A percentile compares a stretch with the other conserved stretches of the same genome.
phyloP scores from a whole-genome alignment of 2,888 invertebrate genomes.

The Lithophane ornitopus region DNA sequence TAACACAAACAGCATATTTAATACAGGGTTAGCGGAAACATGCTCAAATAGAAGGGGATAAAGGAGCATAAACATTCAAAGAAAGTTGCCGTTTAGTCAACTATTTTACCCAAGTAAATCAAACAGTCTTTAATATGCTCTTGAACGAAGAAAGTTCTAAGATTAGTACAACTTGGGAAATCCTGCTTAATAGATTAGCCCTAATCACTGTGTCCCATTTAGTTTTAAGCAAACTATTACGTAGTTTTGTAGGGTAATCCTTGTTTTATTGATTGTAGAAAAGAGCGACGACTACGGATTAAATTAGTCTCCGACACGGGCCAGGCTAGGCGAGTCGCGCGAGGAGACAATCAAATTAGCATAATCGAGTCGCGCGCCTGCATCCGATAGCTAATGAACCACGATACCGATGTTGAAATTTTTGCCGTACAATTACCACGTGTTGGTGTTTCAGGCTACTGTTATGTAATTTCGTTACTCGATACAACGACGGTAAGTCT shows the following conservation, averaged over 20 bases:
- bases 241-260: slow-evolving; percentile 38
- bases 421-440: slow-evolving; percentile 44
- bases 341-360: slow-evolving; percentile 67
- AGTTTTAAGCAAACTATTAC: slow-evolving; percentile 33
- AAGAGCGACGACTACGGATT: slow-evolving; percentile 41
- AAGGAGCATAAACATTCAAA: slow-evolving; percentile 44
- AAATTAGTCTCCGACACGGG: slow-evolving; percentile 52
- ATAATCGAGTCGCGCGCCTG: slow-evolving; percentile 62
- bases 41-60: slow-evolving; percentile 48
- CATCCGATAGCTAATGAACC: slow-evolving; percentile 62
- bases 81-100: slow-evolving; percentile 33
- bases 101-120: slow-evolving; percentile 46
- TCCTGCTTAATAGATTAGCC: slow-evolving; percentile 44
- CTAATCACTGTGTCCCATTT: slow-evolving; percentile 40
- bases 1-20: slow-evolving; percentile 66
- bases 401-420: slow-evolving; percentile 58
- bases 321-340: slow-evolving; percentile 51
- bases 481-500: slow-evolving; percentile 1
- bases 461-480: slow-evolving; percentile 29
- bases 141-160: slow-evolving; percentile 34
- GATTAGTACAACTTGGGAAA: slow-evolving; percentile 45
- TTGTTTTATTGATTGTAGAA: slow-evolving; percentile 50
- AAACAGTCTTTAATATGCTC: slow-evolving; percentile 39
- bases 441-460: slow-evolving; percentile 34
- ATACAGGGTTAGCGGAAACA: slow-evolving; percentile 46